Evolutionary conservation across 2,113 vertebrate species (phyloP).

Genomic region (Clupea harengus): DNA sequence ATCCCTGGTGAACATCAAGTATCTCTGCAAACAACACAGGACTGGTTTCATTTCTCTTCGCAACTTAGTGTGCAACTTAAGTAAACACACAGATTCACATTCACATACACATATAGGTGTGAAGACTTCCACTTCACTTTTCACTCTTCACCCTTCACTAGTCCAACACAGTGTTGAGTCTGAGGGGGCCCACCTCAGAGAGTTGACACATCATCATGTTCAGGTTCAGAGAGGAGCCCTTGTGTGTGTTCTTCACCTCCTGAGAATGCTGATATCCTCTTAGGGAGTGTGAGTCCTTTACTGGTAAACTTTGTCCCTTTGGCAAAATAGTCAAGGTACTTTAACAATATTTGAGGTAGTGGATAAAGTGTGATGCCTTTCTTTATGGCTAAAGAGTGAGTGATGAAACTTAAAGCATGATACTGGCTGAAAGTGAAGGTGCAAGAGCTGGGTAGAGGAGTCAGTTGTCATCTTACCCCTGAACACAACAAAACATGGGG

Average conservation of each 20-base stretch:
- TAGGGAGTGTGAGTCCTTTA: background rate
- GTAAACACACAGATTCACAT: background rate
- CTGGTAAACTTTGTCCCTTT: no score
- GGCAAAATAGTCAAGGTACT: no score
- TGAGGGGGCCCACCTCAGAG: background rate
- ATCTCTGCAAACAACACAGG: background rate
- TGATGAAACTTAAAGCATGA: background rate
- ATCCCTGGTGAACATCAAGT: background rate
- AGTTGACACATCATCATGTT: background rate
- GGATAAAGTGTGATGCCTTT: no score
- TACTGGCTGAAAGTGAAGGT: background rate
- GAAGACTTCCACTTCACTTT: background rate
- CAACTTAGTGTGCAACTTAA: constrained; percentile 1
- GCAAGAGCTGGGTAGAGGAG: no score
- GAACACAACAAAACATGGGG: no score
- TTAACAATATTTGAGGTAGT: no score
- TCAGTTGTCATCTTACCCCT: no score
- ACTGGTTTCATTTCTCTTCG: background rate
- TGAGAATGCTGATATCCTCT: background rate
- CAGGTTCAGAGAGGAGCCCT: background rate
- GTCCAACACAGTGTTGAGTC: constrained; percentile 2
- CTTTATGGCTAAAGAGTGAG: background rate
- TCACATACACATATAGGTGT: constrained; percentile 7
- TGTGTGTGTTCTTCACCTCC: background rate
- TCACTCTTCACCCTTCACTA: background rate